Evolutionary conservation across 2,797 vertebrate species (phyloP).

Genomic region (Vipera latastei): DNA sequence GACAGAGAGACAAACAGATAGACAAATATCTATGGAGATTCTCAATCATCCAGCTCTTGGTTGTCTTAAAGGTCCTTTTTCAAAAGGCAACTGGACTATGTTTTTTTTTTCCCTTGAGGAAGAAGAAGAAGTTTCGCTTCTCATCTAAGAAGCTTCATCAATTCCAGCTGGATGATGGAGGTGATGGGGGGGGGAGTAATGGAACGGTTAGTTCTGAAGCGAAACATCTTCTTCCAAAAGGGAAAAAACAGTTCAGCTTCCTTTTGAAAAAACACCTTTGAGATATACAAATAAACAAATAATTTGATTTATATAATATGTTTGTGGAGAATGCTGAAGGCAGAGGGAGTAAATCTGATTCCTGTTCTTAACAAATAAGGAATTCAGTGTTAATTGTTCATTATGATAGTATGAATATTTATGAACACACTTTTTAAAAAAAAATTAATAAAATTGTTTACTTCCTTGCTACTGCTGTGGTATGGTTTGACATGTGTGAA

Average conservation of each 20-base stretch:
- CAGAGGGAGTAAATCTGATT: not conserved
- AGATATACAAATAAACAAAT: not conserved
- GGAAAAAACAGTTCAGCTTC: not conserved
- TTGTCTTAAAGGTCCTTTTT: no score
- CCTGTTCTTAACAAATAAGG: not conserved
- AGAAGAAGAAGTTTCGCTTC: not conserved
- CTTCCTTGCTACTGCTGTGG: not conserved
- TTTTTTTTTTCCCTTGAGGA: not conserved
- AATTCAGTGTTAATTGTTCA: constrained; percentile 10
- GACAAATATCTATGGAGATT: no score
- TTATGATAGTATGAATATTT: not conserved
- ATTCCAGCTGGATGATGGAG: not conserved
- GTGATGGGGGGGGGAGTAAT: not conserved
- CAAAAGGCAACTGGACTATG: no score
- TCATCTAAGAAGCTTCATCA: not conserved
- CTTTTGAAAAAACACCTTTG: not conserved
- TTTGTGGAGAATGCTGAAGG: not conserved
- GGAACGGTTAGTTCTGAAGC: not conserved
- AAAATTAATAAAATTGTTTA: not conserved
- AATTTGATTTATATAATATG: not conserved
- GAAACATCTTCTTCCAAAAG: not conserved
- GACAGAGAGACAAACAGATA: no score
- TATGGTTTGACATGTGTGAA: not conserved
- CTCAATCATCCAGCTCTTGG: no score
- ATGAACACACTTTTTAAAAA: not conserved